Conservation (phyloP, 2,113 vertebrate genomes). For the Dromaius novaehollandiae region DNA sequence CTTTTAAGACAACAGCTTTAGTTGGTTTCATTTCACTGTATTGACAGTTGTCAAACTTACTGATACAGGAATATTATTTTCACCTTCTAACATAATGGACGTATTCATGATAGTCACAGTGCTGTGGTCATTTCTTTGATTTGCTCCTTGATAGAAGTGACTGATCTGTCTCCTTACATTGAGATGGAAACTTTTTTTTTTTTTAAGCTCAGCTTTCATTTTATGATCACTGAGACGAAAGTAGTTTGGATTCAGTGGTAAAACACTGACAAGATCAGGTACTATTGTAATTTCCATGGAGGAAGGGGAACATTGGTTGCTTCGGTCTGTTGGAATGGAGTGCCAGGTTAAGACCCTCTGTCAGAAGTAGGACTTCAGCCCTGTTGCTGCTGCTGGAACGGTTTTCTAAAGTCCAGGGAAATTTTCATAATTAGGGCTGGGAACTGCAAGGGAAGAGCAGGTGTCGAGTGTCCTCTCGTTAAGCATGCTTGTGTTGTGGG, state of each 20-base stretch:
- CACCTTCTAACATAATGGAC: neutral
- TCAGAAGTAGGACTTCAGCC: neutral
- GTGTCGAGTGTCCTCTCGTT: neutral
- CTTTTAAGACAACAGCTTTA: neutral
- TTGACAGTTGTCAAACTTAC: neutral
- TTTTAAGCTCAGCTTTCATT: neutral
- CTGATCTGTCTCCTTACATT: neutral
- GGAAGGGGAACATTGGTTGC: neutral
- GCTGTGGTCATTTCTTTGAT: fast-evolving
- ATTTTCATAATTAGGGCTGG: neutral
- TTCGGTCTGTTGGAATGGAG: neutral
- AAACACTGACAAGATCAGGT: neutral
- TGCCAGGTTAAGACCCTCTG: neutral
- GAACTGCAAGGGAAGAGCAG: neutral
- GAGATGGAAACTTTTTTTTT: neutral
- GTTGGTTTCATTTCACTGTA: neutral
- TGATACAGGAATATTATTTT: neutral
- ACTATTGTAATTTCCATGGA: neutral
- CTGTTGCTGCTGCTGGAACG: neutral
- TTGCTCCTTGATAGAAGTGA: neutral
- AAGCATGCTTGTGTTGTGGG: fast-evolving
- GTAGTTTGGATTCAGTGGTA: neutral
- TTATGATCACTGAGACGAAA: neutral
- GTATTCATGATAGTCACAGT: neutral
- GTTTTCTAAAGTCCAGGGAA: neutral